phyloP scores from a whole-genome alignment of 2,113 vertebrate genomes.

The Rhinopomastus cyanomelas region DNA sequence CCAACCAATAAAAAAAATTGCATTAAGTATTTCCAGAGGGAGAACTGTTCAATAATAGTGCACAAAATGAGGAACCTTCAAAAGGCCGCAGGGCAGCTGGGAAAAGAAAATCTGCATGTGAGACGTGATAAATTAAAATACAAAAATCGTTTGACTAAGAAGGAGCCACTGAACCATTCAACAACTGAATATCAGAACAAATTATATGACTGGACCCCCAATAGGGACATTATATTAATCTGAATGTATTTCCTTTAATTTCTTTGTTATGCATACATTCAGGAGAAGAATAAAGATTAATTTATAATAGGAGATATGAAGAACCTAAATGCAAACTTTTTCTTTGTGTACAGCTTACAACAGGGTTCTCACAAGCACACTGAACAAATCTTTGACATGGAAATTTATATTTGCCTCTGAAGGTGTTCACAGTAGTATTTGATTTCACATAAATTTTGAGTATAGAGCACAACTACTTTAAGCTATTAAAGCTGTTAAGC shows the following conservation, averaged over 20 bases:
- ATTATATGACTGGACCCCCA: background rate
- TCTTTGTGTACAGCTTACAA: background rate
- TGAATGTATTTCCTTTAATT: background rate
- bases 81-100: background rate
- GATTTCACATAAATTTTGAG: background rate
- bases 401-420: background rate
- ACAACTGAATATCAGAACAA: background rate
- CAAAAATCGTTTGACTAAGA: background rate
- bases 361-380: background rate
- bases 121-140: background rate
- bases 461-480: background rate
- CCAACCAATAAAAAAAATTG: conserved; percentile 16
- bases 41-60: background rate
- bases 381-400: background rate
- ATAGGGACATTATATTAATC: background rate
- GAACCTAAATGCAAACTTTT: background rate
- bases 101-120: background rate
- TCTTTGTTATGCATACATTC: background rate
- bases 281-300: background rate
- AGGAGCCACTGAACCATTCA: background rate
- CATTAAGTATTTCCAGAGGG: background rate
- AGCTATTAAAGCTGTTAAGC: too few relatives aligned
- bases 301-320: background rate
- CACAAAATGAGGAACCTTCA: background rate
- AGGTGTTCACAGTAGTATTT: background rate